Percentiles rank a stretch among this genome's conserved stretches.
Evolutionary conservation across 2,888 invertebrate species (phyloP).

Genomic region (Dryomyza anilis): DNA sequence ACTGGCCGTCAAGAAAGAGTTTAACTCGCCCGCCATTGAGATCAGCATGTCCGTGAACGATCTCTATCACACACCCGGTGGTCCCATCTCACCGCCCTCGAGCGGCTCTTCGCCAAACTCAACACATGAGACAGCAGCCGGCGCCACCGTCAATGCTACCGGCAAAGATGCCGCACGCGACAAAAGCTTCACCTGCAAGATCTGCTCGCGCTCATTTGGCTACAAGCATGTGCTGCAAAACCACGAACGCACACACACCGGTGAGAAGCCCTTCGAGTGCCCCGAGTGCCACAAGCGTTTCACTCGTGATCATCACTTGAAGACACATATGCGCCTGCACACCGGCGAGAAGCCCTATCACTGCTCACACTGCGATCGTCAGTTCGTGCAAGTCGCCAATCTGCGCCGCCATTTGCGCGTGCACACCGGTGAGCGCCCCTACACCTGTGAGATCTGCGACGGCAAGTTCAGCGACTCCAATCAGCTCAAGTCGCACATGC

Average conservation of each 20-base stretch:
- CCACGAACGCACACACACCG: conserved; percentile 92
- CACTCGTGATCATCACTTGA: conserved; percentile 90
- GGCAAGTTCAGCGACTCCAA: conserved; percentile 90
- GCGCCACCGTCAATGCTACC: background rate
- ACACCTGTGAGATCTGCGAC: conserved; percentile 83
- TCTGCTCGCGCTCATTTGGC: conserved; percentile 87
- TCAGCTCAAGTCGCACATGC: conserved; percentile 85
- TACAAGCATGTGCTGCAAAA: conserved; percentile 95
- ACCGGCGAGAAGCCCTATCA: conserved; percentile 94
- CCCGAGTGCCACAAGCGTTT: conserved; percentile 90
- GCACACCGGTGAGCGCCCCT: conserved; percentile 90
- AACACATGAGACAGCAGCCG: conserved; percentile 37
- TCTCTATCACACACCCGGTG: conserved; percentile 50
- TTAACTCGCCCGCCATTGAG: conserved; percentile 50
- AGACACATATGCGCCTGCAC: conserved; percentile 90
- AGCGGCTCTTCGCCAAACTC: conserved; percentile 66
- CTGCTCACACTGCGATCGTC: conserved; percentile 88
- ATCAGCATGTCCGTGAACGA: conserved; percentile 53
- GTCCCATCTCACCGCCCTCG: conserved; percentile 65
- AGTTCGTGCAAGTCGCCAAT: conserved; percentile 93
- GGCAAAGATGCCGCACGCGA: conserved; percentile 68
- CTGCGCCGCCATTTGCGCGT: conserved; percentile 85
- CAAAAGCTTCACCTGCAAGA: conserved; percentile 86
- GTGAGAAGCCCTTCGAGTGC: conserved; percentile 93
- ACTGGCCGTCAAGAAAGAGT: conserved; percentile 55